Base-by-base conservation (phyloP, 2,888 invertebrate genomes). In the Chaetoderma sp. region DNA sequence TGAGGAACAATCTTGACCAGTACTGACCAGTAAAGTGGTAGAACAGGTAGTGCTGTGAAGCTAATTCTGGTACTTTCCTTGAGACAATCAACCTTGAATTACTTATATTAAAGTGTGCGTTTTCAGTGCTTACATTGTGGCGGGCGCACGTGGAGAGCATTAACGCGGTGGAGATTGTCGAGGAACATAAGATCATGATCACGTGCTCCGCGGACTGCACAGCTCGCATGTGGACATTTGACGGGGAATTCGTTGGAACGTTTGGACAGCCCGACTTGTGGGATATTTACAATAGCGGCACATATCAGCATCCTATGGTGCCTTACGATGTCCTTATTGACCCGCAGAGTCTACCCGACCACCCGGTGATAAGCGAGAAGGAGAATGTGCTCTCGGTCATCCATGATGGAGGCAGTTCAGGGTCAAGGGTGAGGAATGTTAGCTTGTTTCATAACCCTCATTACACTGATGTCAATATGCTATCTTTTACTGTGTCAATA, bases 251-350 rank as follows among this genome's bases (percentile, higher is more conserved):
- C 72, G 78, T 87, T 18, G 86, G 86, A 50, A 86, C 86, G n/a
- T 84, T 85, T 74, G 86, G 86, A 25, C 86, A 87, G 72, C 78
- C 82, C 21, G 83, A 84, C 32, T 73, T 78, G 2, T 87, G 87
- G 87, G 83, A 85, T 62, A 72, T 87, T n/a, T 80, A 83, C 73
- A 83, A 85, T 65, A 70, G 78, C 28, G 65, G 74, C 10, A 82
- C 86, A 6, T 87, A 75, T 72, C 81, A 83, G 65, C 85, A 87
- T 67, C 87, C 86, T 10, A 84, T 85, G 83, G 85, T 86, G 50
- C 87, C 86, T 1, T 86, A 83, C 63, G 86, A 86, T 75, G 86
- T 87, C 10, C 80, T 87, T 27, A 78, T 86, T 59, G 86, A 87
- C 71, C 86, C 86, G 2, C 73, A 79, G 72, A 84, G 84, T 70